phyloP scores from a whole-genome alignment of 2,113 vertebrate species.

The Hassar affinis region DNA sequence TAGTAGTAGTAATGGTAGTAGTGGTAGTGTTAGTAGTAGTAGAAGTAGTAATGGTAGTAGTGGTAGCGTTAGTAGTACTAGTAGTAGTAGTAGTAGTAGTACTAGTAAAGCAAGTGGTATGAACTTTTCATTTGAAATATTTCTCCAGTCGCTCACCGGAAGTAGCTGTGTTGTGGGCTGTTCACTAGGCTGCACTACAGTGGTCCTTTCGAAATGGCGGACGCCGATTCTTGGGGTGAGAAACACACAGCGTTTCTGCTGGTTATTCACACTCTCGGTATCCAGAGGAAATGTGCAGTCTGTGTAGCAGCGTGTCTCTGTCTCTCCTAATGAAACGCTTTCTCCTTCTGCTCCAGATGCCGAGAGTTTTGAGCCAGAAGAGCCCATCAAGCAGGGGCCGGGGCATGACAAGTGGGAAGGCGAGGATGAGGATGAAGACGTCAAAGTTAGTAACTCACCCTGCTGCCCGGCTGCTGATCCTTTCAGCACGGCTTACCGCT shows the following conservation, averaged over 20 bases:
- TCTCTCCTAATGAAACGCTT: neutral
- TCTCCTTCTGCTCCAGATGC: conserved; percentile 63
- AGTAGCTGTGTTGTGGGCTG: neutral
- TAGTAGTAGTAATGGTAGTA: neutral
- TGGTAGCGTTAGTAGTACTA: neutral
- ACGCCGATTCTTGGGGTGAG: conserved; percentile 78
- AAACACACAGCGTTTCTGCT: neutral
- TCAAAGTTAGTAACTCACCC: conserved; percentile 70
- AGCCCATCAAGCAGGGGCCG: conserved; percentile 56
- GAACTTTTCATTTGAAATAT: conserved; percentile 47
- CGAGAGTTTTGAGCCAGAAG: conserved; percentile 73
- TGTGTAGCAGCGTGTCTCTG: neutral
- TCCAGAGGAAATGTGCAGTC: neutral
- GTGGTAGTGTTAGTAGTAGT: too few species aligned
- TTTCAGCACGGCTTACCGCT: neutral
- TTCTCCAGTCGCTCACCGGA: neutral
- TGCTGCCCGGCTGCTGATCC: neutral
- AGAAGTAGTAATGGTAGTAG: neutral
- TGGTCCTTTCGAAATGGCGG: conserved; percentile 62
- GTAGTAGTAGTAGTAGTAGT: neutral
- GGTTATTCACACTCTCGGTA: neutral
- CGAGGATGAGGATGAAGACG: conserved; percentile 82
- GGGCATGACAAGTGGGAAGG: conserved; percentile 78
- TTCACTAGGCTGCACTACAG: neutral
- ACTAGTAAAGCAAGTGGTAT: neutral